A percentile compares a stretch with the other conserved stretches of the same genome.
Evolutionary conservation across 2,797 vertebrate genomes (phyloP).

Genomic region (Cryptoblepharus egeriae): DNA sequence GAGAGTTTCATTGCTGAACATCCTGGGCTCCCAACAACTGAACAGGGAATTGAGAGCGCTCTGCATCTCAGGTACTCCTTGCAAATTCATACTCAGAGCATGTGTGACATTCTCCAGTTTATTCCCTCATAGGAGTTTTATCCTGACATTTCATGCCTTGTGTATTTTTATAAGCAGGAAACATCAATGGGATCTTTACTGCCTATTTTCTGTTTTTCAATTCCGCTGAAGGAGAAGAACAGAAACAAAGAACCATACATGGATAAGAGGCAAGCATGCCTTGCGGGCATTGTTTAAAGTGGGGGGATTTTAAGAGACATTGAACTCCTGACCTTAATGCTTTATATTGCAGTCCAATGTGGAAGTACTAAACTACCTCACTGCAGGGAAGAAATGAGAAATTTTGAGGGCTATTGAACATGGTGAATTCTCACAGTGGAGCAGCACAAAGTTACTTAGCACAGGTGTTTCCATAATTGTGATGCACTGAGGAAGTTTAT

Average conservation of each 20-base stretch:
- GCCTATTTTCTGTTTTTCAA: conserved; percentile 16
- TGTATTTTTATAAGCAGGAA: conserved; percentile 7
- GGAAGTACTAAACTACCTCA: conserved; percentile 69
- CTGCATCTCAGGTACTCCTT: not conserved
- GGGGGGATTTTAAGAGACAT: conserved; percentile 54
- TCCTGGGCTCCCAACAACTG: not conserved
- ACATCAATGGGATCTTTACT: not conserved
- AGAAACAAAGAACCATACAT: conserved; percentile 24
- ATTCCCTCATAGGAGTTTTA: not conserved
- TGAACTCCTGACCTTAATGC: conserved; percentile 68
- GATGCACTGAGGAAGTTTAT: conserved; percentile 57
- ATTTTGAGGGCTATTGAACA: conserved; percentile 82
- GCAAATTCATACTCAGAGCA: conserved; percentile 3
- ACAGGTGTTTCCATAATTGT: conserved; percentile 73
- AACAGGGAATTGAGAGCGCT: not conserved
- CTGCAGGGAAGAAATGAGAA: conserved; percentile 82
- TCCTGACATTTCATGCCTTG: conserved; percentile 11
- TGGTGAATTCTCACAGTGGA: conserved; percentile 66
- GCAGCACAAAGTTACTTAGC: conserved; percentile 76
- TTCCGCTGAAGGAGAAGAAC: not conserved
- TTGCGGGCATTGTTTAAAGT: conserved; percentile 28
- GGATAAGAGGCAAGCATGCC: conserved; percentile 42
- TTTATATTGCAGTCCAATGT: conserved; percentile 67
- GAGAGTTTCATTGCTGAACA: not conserved
- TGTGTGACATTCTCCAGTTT: conserved; percentile 12